Evolutionary conservation across 2,797 vertebrate species (phyloP), one percentile per base, ranked within the genome.

Genomic region (Hippoglossus hippoglossus): DNA sequence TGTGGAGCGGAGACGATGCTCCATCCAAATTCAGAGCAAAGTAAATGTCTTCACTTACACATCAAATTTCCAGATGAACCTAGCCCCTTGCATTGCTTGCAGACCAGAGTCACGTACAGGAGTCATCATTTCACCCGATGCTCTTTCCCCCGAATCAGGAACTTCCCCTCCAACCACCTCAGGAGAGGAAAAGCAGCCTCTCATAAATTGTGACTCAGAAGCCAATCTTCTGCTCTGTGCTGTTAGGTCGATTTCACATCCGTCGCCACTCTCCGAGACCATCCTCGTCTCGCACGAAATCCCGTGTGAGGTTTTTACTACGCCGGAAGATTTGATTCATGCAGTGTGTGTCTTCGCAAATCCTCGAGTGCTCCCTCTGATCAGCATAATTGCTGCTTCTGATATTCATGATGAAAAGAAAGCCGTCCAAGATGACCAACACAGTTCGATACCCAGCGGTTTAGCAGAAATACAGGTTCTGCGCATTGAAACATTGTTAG

Each of bases 131-230:
- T 84, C 18, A 81, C 79, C 78, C 71, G 64, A 63, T 34, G 68
- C 75, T 41, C 63, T 67, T 68, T 82, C 75, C 81, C 61, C 10
- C 61, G 72, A 80, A 75, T 80, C 77, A 82, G 78, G 57, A 82
- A 73, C 63, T 80, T 87, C 64, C 71, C 70, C 76, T 78, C 67
- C 55, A 80, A 66, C 71, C 71, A 72, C 63, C 74, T 76, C 73
- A 18, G 65, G 65, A 73, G 66, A 85, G 62, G 50, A 71, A 74
- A 79, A 80, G 60, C 62, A 71, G 65, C 73, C 70, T 75, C 63
- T 80, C 68, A 84, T 87, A 63, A 87, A 87, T 88, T 74, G 81
- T 36, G 31, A 66, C 77, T 77, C 64, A n/a, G 56, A 79, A 26
- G 15, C 36, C 47, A 15, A 70, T 71, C 56, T 73, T 12, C 53